Evolutionary conservation across 2,888 invertebrate species (phyloP).

Genomic region (Andrena bicolor): DNA sequence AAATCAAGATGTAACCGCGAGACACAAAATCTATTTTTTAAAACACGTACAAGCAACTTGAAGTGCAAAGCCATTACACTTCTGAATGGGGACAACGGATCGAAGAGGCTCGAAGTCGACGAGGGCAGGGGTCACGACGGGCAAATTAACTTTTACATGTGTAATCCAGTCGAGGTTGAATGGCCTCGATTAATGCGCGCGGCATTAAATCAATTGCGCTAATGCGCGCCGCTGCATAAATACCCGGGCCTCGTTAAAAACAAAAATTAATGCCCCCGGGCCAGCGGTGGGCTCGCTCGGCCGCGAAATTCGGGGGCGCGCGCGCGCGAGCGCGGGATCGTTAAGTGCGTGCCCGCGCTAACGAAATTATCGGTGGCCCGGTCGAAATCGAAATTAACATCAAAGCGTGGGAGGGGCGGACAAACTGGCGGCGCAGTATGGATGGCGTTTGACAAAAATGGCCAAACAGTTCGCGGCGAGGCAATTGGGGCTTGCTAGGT

Average conservation of each 20-base stretch:
- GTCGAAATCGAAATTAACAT: slow-evolving; percentile 59
- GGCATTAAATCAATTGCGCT: slow-evolving; percentile 67
- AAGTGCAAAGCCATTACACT: neutral
- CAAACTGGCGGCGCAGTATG: neutral
- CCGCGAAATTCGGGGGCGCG: slow-evolving; percentile 49
- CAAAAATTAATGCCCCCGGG: slow-evolving; percentile 64
- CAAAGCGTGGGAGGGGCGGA: slow-evolving; percentile 30
- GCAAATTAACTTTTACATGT: slow-evolving; percentile 65
- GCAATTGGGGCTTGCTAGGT: no score
- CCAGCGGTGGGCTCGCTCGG: slow-evolving; percentile 10
- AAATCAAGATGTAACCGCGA: neutral
- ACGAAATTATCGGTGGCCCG: slow-evolving; percentile 48
- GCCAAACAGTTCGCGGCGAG: slow-evolving; percentile 2
- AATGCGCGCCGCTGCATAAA: slow-evolving; percentile 55
- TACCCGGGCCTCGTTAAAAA: slow-evolving; percentile 63
- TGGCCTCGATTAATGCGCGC: slow-evolving; percentile 59
- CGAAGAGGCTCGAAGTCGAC: slow-evolving; percentile 16
- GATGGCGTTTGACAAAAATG: slow-evolving; percentile 34
- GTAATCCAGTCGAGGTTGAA: slow-evolving; percentile 61
- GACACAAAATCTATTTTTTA: neutral
- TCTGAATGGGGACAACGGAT: neutral
- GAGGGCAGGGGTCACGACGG: slow-evolving; percentile 11
- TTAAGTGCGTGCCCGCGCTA: slow-evolving; percentile 51
- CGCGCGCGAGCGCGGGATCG: slow-evolving; percentile 38
- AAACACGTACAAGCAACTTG: neutral